Percentiles rank a stretch among this genome's conserved stretches.
Evolutionary conservation across 2,888 invertebrate genomes (phyloP).

Genomic region (Tipula lateralis): DNA sequence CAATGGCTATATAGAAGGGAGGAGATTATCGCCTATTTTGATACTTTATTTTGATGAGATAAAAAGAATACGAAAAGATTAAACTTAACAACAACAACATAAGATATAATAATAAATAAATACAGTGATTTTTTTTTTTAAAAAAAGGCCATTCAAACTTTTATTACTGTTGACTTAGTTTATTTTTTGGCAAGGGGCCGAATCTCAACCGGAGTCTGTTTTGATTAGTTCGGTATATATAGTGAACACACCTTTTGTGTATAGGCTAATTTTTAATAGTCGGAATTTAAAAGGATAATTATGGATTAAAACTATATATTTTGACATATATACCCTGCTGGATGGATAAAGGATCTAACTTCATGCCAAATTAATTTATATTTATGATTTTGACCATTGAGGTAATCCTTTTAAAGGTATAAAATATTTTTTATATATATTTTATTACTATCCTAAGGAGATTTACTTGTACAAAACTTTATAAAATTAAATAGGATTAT

Average conservation of each 20-base stretch:
- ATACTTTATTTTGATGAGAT: constrained; percentile 19
- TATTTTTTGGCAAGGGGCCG: not conserved
- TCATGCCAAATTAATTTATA: not conserved
- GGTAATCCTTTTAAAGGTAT: not conserved
- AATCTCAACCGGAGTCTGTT: not conserved
- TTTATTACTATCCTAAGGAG: too few relatives aligned
- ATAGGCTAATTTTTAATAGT: not conserved
- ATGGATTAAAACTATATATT: not conserved
- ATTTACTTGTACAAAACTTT: too few relatives aligned
- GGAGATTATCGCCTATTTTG: constrained; percentile 15
- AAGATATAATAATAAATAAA: too few relatives aligned
- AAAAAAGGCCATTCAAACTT: not conserved
- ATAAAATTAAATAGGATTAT: too few relatives aligned
- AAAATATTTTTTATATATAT: not conserved
- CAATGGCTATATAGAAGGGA: constrained; percentile 2
- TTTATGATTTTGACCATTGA: not conserved
- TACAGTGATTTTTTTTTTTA: too few relatives aligned
- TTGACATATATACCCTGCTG: not conserved
- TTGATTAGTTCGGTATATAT: not conserved
- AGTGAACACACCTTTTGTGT: not conserved
- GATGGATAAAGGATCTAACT: not conserved
- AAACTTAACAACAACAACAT: not conserved
- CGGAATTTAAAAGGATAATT: not conserved
- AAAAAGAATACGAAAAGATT: not conserved
- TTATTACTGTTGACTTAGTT: not conserved